A percentile compares a stretch with the other conserved stretches of the same genome.
Conservation (phyloP, 2,888 invertebrate species). For the Agriotes lineatus region DNA sequence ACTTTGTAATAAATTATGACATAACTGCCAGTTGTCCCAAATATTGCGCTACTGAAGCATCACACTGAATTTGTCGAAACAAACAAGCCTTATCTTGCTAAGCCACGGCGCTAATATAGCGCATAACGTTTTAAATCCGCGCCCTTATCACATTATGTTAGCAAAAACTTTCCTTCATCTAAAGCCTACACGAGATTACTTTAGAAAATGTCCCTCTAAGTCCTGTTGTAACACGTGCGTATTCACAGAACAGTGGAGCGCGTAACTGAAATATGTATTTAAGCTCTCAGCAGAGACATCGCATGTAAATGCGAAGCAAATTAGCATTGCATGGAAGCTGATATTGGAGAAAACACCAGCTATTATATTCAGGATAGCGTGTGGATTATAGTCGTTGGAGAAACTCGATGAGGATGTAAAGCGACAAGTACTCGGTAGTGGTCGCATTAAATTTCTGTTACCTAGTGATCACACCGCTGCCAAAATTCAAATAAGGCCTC, state of each 20-base stretch:
- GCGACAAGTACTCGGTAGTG: not conserved
- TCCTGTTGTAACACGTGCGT: no score
- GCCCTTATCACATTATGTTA: not conserved
- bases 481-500: no score
- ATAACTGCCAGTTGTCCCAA: no score
- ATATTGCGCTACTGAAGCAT: no score
- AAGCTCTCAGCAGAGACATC: not conserved
- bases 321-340: slow-evolving; percentile 12
- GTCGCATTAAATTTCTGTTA: not conserved
- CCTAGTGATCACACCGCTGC: no score
- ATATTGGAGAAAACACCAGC: slow-evolving; percentile 10
- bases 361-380: slow-evolving; percentile 13
- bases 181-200: not conserved
- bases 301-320: not conserved
- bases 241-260: not conserved
- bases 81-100: no score
- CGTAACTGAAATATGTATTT: not conserved
- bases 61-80: no score
- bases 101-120: no score
- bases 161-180: not conserved
- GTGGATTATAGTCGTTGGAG: slow-evolving; percentile 1
- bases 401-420: not conserved
- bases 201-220: not conserved
- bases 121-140: not conserved
- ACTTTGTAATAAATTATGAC: no score